These are phyloP conservation scores for Toxostoma redivivum DNA, from an alignment of 2,113 vertebrate genomes.

Conservation along the genomic window DNA sequence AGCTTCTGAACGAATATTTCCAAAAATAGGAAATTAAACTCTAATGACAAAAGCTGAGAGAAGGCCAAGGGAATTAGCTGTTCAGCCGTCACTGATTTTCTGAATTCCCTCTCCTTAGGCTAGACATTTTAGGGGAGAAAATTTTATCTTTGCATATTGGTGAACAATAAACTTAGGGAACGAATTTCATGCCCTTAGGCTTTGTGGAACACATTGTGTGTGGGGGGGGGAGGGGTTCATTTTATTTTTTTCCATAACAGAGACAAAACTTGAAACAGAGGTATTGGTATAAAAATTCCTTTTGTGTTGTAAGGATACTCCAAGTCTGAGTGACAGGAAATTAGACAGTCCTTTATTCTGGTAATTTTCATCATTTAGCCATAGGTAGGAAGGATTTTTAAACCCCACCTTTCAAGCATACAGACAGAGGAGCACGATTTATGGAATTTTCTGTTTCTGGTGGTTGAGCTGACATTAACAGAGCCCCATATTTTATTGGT, in stretches of 20 bases:
- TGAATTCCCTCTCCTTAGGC: background rate
- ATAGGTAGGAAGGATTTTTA: background rate
- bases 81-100: background rate
- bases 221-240: rapidly evolving
- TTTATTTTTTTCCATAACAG: background rate
- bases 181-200: background rate
- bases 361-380: background rate
- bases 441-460: background rate
- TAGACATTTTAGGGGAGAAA: background rate
- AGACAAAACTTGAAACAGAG: background rate
- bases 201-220: background rate
- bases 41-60: background rate
- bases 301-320: background rate
- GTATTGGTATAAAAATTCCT: background rate
- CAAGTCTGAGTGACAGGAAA: background rate
- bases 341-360: background rate
- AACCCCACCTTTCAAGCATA: background rate
- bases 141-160: background rate
- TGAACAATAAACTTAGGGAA: background rate
- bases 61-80: background rate
- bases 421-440: background rate
- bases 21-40: background rate
- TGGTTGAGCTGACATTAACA: background rate
- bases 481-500: background rate
- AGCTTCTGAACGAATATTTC: background rate